phyloP scores from a whole-genome alignment of 2,113 vertebrate species.

The Sterrhoptilus dennistouni region DNA sequence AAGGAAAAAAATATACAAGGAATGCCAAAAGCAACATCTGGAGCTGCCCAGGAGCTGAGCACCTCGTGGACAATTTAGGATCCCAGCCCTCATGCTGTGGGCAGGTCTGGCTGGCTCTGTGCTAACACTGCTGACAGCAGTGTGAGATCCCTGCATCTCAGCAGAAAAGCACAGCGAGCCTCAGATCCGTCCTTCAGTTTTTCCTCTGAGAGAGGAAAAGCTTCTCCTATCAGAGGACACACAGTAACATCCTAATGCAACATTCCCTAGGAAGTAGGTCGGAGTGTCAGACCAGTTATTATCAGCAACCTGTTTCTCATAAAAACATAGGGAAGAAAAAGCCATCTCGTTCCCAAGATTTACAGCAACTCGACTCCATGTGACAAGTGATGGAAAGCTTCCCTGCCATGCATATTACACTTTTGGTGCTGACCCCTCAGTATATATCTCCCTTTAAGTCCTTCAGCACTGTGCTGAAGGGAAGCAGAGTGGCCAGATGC shows the following conservation, averaged over 20 bases:
- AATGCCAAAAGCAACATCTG: not conserved
- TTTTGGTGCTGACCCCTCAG: slow-evolving; percentile 59
- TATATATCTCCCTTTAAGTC: slow-evolving; percentile 57
- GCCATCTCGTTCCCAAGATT: slow-evolving; percentile 52
- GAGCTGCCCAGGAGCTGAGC: not conserved
- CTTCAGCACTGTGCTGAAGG: slow-evolving; percentile 37
- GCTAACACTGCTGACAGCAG: not conserved
- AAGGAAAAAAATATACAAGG: not conserved
- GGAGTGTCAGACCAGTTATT: slow-evolving; percentile 52
- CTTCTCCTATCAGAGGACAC: not conserved
- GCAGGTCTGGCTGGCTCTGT: not conserved
- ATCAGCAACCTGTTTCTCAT: slow-evolving; percentile 67
- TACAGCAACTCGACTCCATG: slow-evolving; percentile 47
- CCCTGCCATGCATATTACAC: slow-evolving; percentile 62
- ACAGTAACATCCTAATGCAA: slow-evolving; percentile 35
- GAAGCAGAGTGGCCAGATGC: slow-evolving; percentile 30
- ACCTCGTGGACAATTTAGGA: not conserved
- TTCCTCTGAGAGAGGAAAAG: not conserved
- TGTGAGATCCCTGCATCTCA: not conserved
- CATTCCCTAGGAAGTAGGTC: slow-evolving; percentile 39
- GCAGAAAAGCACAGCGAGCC: not conserved
- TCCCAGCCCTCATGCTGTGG: not conserved
- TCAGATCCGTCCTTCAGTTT: not conserved
- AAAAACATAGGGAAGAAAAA: slow-evolving; percentile 56
- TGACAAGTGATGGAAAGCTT: slow-evolving; percentile 66